Percentiles rank a stretch among this genome's conserved stretches.
These are phyloP conservation scores for Phymanthus crucifer DNA, from an alignment of 92 coral and sea anemone species.

Conservation along the genomic window DNA sequence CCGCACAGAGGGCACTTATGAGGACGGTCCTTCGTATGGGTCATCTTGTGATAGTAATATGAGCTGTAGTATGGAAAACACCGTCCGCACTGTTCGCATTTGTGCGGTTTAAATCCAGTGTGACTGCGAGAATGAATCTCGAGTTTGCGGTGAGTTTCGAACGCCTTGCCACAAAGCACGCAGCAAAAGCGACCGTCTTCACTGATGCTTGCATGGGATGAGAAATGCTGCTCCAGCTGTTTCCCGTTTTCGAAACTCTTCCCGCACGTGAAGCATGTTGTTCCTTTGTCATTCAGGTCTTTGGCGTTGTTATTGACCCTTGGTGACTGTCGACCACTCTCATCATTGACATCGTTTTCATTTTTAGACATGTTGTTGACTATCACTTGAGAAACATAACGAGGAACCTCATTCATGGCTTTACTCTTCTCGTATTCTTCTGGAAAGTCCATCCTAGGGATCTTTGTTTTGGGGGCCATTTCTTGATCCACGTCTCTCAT, in stretches of 20 bases:
- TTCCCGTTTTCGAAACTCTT: constrained; percentile 75
- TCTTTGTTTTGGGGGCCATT: not conserved
- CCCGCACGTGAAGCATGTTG: constrained; percentile 77
- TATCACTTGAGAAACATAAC: constrained; percentile 4
- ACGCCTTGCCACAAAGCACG: constrained; percentile 73
- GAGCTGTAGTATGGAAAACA: constrained; percentile 91
- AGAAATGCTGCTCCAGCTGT: constrained; percentile 79
- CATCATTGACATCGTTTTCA: constrained; percentile 17
- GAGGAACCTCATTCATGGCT: not conserved
- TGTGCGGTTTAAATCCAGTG: constrained; percentile 90
- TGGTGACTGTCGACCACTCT: not conserved
- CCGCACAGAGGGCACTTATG: constrained; percentile 90
- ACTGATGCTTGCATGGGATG: constrained; percentile 83
- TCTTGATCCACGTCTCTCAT: not conserved
- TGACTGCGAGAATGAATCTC: constrained; percentile 91
- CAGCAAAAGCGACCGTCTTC: constrained; percentile 85
- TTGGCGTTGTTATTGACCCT: constrained; percentile 15
- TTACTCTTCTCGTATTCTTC: constrained; percentile 7
- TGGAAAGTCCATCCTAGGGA: not conserved
- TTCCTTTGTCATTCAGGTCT: constrained; percentile 52
- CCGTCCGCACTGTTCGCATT: constrained; percentile 86
- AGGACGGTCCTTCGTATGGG: constrained; percentile 90
- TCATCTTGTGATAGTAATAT: constrained; percentile 89
- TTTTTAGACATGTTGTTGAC: constrained; percentile 11
- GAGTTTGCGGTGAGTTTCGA: constrained; percentile 83